These are phyloP conservation scores for Myopa testacea DNA, from an alignment of 2,888 invertebrate species.

Conservation along the genomic window DNA sequence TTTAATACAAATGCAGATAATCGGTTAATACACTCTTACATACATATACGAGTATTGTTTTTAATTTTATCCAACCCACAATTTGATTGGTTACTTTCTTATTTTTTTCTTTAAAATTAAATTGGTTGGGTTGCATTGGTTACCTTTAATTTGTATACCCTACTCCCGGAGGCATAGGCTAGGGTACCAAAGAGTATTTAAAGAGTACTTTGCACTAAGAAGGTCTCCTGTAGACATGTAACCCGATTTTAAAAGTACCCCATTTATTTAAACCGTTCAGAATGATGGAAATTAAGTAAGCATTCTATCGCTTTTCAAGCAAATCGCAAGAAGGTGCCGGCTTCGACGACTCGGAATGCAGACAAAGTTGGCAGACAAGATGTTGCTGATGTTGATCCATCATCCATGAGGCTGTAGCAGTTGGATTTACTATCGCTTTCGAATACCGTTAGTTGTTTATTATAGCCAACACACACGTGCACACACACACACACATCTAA, in stretches of 20 bases:
- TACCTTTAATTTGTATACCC: too few species aligned
- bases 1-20: too few species aligned
- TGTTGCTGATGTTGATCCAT: not conserved
- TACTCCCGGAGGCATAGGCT: too few species aligned
- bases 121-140: too few species aligned
- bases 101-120: not conserved
- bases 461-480: not conserved
- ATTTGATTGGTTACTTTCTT: not conserved
- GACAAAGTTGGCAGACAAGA: not conserved
- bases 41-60: too few species aligned
- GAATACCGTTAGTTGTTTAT: slow-evolving; percentile 27
- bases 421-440: slow-evolving; percentile 33
- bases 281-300: not conserved
- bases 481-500: slow-evolving; percentile 2
- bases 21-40: too few species aligned
- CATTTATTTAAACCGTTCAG: slow-evolving; percentile 33
- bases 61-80: too few species aligned
- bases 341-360: not conserved
- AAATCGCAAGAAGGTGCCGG: not conserved
- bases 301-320: not conserved
- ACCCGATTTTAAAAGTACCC: not conserved
- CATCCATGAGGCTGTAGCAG: not conserved
- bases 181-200: too few species aligned
- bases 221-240: too few species aligned
- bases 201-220: too few species aligned